phyloP scores from a whole-genome alignment of 2,888 invertebrate genomes.

The Kryphioiulus occultus region DNA sequence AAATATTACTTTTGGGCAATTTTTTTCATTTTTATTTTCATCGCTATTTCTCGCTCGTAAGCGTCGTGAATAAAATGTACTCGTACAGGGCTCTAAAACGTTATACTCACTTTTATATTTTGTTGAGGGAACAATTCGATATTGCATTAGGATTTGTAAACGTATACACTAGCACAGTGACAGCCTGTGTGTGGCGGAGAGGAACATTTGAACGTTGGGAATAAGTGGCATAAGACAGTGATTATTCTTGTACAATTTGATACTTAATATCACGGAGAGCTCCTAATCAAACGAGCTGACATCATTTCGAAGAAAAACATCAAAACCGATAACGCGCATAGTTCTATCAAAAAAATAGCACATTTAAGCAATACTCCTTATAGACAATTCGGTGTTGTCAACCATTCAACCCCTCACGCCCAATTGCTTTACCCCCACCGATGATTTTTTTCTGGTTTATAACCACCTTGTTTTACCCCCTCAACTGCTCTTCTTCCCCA shows the following conservation, averaged over 20 bases:
- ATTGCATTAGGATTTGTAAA: not conserved
- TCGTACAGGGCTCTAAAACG: too few species aligned
- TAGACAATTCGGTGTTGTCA: not conserved
- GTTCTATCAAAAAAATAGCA: not conserved
- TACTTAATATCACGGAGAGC: not conserved
- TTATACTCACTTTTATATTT: not conserved
- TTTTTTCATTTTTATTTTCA: too few species aligned
- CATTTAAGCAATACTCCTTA: not conserved
- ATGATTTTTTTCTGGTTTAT: not conserved
- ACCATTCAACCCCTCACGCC: not conserved
- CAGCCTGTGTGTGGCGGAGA: too few species aligned
- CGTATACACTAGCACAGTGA: not conserved
- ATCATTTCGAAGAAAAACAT: not conserved
- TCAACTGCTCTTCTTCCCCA: not conserved
- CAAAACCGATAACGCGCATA: too few species aligned
- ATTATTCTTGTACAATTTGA: slow-evolving; percentile 5
- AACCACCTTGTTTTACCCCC: not conserved
- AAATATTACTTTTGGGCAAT: not conserved
- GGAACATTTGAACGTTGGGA: not conserved
- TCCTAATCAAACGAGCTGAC: slow-evolving; percentile 5
- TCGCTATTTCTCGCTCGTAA: too few species aligned
- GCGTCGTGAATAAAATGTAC: too few species aligned
- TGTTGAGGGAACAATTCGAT: not conserved
- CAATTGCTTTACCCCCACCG: not conserved
- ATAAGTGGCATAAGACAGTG: not conserved